Base-by-base conservation (phyloP, 30 jellyfish, hydroid and myxozoan species). In the Morbakka virulenta region DNA sequence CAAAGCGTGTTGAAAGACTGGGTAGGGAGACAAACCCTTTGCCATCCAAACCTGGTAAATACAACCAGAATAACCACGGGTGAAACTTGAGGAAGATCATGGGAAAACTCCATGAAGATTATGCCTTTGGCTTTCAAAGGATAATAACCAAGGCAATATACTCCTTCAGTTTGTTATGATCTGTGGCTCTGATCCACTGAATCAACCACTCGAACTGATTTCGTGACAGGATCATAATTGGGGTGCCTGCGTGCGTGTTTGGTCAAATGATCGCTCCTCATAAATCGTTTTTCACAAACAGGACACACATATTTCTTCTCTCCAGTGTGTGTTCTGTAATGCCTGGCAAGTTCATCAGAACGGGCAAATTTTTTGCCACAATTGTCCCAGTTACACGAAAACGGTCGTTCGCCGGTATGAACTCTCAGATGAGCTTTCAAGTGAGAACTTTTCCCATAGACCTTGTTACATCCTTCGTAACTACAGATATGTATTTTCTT, bases 321-420 rank as follows among this genome's bases (percentile, higher is more conserved):
- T 28, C 99, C 99, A 0, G 99, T 93, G 50, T 93, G 99, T 2
- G 95, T 94, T 76, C 99, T 89, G 69, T 72, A 75, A 52, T 93
- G 99, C 47, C 99, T 92, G 24, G 99, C 97, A 61, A 93, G 96
- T 76, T 93, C 99, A 70, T 93, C 99, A 11, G 99, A 93, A 25
- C 99, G 89, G 67, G 99, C 99, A 64, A 93, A 93, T 31, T 95
- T 77, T 82, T 93, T 93, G 26, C 99, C 94, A 70, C 99, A 93
- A 4, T 77, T 89, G 4, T 65, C 62, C 99, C 99, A 93, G 20
- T 79, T 85, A 76, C 99, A 93, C 28, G 76, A 83, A 74, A 93
- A 93, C 28, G 99, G 99, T 62, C 93, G 86, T 81, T 93, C 99
- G 30, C 99, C 99, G 41, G 99, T 93, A 77, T 93, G 99, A 27